Evolutionary conservation across 2,113 vertebrate genomes (phyloP), one percentile per base, ranked within the genome.

Genomic region (Mesocricetus auratus): DNA sequence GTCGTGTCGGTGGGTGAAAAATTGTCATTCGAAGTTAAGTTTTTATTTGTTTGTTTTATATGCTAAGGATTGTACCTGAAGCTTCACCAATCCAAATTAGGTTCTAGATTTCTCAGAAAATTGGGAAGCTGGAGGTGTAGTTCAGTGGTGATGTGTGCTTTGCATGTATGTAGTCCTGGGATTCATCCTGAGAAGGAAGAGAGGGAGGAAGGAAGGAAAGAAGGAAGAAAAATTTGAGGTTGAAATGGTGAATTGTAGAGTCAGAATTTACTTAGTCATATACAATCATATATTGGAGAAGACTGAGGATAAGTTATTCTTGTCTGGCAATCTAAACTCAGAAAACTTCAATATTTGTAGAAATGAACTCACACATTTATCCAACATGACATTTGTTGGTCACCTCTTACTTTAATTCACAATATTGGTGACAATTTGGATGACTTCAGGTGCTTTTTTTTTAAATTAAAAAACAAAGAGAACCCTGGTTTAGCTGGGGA

Each of bases 81-180:
- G 47, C 47, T 33, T 56, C 90, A 58, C 19, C 9, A 16, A 83
- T 58, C 62, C 93, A n/a, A 24, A 29, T 53, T 95, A 93, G 92
- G 68, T 62, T 93, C 93, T 91, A 77, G 83, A 92, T 92, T 94
- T 75, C 73, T 60, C 89, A 94, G 71, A 94, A 92, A 81, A 50
- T 47, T 47, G 5, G 53, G 42, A 31, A 26, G 33, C 39, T 66
- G 22, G 7, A 26, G 33, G 12, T 73, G 3, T 36, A 36, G n/a
- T 21, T 71, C 29, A 83, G 29, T 58, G 19, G 64, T 60, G 19
- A 45, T 4, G 47, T 81, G 36, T 5, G 3, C 36, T 69, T 64
- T 78, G 56, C 45, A 16, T 60, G 64, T 24, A 7, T 82, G 50
- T 58, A 7, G 68, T 31, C 53, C 66, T 60, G 21, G 53, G 33